Evolutionary conservation across 2,888 invertebrate species (phyloP), one percentile per base, ranked within the genome.

Genomic region (Pristionchus mayeri): DNA sequence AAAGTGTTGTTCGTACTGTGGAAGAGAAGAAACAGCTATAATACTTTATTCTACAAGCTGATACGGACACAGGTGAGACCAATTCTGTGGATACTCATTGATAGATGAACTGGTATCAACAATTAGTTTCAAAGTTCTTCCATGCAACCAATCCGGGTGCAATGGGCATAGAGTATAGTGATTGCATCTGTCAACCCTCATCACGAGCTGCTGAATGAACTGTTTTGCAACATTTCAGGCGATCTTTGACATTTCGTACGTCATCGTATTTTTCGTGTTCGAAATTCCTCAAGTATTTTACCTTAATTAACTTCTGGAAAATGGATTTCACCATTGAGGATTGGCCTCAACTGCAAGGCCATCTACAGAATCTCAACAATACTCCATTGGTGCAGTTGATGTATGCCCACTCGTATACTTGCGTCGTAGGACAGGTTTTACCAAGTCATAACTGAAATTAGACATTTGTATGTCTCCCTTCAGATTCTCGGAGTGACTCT

Each of bases 401-500:
- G 40, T 44, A 40, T n/a, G 71, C 71, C 1, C 71, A 71, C n/a
- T 21, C 40, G 3, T 71, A 44, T n/a, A 24, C 44, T 9, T 71
- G 71, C 44, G 71, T 71, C 2, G 40, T 24, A 24, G 71, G 71
- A 24, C 71, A 71, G 40, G 71, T 71, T 37, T 9, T n/a, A n/a
- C n/a, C n/a, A 9, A 1, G 24, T 11, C 3, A 6, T 44, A 13
- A 21, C 54, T 21, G 16, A 21, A 54, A 71, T 40, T 2, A n/a
- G 40, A 3, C n/a, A 24, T 44, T 37, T n/a, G 3, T 40, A n/a
- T 11, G 13, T 40, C 24, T 18, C 3, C 7, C 11, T 71, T 71
- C 71, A 71, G 71, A 71, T 71, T 40, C n/a, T 71, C 3, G 71
- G 71, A 44, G 71, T 71, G 0, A 71, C 71, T 18, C 13, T 71